Conservation (phyloP, 1,140 invertebrate genomes). For the Cataglyphis hispanica region DNA sequence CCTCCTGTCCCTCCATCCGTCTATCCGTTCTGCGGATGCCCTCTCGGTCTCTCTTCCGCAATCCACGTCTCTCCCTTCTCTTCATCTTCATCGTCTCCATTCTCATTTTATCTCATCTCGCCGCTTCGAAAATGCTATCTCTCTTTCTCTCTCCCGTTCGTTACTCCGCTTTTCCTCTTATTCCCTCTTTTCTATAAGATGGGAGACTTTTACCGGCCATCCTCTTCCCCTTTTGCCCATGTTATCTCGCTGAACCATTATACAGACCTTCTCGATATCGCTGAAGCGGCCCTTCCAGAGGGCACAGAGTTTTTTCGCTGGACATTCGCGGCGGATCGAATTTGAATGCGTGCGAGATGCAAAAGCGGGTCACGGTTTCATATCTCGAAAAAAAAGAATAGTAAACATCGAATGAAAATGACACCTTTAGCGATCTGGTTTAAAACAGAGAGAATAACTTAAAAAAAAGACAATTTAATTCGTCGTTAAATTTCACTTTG, state of each 20-base stretch:
- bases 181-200: conserved; percentile 28
- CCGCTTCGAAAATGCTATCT: conserved; percentile 8
- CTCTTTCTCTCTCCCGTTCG: conserved; percentile 1
- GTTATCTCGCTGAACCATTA: conserved; percentile 36
- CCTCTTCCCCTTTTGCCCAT: neutral
- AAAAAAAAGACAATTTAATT: neutral
- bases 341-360: conserved; percentile 40
- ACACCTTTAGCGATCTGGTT: neutral
- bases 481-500: conserved; percentile 20
- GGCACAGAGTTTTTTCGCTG: conserved; percentile 15
- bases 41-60: conserved; percentile 31
- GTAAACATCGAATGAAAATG: neutral
- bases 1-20: conserved; percentile 44
- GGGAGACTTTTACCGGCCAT: conserved; percentile 41
- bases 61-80: neutral
- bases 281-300: conserved; percentile 14
- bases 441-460: neutral
- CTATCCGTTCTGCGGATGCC: conserved; percentile 39
- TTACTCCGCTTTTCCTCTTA: conserved; percentile 12
- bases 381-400: neutral
- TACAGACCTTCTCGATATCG: conserved; percentile 20
- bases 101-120: conserved; percentile 35
- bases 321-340: conserved; percentile 26
- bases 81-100: neutral
- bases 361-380: conserved; percentile 47